Conservation (phyloP, 2,797 vertebrate species). For the Dallia pectoralis region DNA sequence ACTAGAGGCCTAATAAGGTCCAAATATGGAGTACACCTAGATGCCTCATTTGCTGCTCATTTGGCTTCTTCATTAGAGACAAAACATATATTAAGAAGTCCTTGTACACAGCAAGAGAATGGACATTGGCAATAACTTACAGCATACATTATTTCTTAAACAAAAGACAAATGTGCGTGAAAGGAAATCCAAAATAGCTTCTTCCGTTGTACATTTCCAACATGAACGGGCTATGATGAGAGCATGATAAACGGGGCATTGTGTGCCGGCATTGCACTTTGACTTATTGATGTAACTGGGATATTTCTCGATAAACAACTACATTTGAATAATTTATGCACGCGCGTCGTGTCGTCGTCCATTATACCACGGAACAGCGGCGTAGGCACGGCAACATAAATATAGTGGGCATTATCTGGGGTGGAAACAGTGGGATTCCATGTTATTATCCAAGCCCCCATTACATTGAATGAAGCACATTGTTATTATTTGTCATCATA, state of each 20-base stretch:
- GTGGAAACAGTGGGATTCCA: constrained; percentile 80
- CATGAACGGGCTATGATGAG: constrained; percentile 57
- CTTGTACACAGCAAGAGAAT: neutral
- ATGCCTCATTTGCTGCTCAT: constrained; percentile 27
- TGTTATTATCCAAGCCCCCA: constrained; percentile 92
- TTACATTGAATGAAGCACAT: constrained; percentile 86
- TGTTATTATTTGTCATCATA: constrained; percentile 95
- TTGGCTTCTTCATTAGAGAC: constrained; percentile 34
- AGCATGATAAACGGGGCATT: constrained; percentile 50
- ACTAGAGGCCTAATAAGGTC: constrained; percentile 29
- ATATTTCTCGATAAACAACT: constrained; percentile 69
- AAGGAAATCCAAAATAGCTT: constrained; percentile 47
- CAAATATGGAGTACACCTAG: constrained; percentile 12
- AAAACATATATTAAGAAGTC: constrained; percentile 29
- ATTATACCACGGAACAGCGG: constrained; percentile 75
- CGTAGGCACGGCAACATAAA: constrained; percentile 74
- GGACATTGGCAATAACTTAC: neutral
- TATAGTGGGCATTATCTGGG: constrained; percentile 74
- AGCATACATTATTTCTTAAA: constrained; percentile 14
- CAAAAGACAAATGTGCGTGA: constrained; percentile 31
- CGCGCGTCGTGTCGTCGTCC: constrained; percentile 60
- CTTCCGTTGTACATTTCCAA: constrained; percentile 33
- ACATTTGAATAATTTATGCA: constrained; percentile 80
- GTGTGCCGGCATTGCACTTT: constrained; percentile 68
- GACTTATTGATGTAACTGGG: constrained; percentile 67